phyloP scores from a whole-genome alignment of 2,797 vertebrate species.

The Rhynchotus rufescens region DNA sequence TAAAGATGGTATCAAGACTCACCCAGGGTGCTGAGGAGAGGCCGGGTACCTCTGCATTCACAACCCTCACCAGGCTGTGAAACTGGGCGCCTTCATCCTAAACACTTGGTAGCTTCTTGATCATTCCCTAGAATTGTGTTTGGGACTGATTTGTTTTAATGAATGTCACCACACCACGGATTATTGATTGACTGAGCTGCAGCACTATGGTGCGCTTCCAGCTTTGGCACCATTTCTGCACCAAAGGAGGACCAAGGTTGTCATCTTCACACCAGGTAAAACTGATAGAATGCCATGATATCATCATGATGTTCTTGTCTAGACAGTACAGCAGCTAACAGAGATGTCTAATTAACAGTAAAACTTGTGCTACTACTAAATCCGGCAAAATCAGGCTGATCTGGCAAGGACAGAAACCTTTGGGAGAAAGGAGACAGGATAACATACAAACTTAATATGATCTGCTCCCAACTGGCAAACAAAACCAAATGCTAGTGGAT shows the following conservation, averaged over 20 bases:
- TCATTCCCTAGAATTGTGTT: background rate
- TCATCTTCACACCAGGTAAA: background rate
- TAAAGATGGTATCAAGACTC: background rate
- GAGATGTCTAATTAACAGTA: background rate
- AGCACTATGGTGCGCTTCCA: fast-evolving
- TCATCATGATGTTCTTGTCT: background rate
- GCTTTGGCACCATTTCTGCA: background rate
- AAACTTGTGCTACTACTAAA: background rate
- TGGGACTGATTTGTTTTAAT: background rate
- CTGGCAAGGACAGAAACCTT: background rate
- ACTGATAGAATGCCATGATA: background rate
- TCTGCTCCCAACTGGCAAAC: background rate
- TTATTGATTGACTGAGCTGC: background rate
- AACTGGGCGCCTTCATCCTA: background rate
- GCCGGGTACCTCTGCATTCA: no score
- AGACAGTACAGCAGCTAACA: background rate
- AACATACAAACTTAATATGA: background rate
- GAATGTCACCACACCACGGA: background rate
- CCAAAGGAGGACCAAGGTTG: background rate
- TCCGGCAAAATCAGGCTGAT: background rate
- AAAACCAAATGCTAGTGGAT: background rate
- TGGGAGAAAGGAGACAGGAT: background rate
- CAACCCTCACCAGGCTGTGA: background rate
- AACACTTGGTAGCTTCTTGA: background rate
- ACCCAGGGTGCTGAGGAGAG: no score